Conservation (phyloP, 2,888 invertebrate species). For the Epicampocera succincta region DNA sequence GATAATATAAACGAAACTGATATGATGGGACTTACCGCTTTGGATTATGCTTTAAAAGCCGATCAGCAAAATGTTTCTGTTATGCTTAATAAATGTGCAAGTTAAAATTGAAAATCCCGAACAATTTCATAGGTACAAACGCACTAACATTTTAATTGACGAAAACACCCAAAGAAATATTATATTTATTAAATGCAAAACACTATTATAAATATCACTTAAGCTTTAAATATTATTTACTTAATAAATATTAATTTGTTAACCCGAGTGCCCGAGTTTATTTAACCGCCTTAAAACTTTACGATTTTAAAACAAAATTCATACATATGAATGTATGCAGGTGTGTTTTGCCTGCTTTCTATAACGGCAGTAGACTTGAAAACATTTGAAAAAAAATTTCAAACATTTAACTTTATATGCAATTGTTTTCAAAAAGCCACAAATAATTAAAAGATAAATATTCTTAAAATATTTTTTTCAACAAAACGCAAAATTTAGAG, state of each 20-base stretch:
- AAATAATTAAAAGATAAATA: no score
- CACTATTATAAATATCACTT: neutral
- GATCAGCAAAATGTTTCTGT: constrained; percentile 71
- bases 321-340: no score
- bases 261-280: neutral
- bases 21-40: constrained; percentile 83
- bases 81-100: constrained; percentile 66
- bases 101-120: neutral
- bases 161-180: neutral
- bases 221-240: neutral
- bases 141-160: neutral
- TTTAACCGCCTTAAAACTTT: neutral
- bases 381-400: no score
- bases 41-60: constrained; percentile 82
- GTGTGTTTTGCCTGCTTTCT: no score
- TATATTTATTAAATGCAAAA: neutral
- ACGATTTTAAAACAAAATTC: no score
- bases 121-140: neutral
- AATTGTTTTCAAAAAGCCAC: no score
- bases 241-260: constrained; percentile 20
- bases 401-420: no score
- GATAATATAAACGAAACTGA: constrained; percentile 82
- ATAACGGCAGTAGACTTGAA: no score
- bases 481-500: neutral
- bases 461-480: neutral